These are phyloP conservation scores for Calliphora vomitoria DNA, from an alignment of 2,888 invertebrate genomes.

Conservation along the genomic window DNA sequence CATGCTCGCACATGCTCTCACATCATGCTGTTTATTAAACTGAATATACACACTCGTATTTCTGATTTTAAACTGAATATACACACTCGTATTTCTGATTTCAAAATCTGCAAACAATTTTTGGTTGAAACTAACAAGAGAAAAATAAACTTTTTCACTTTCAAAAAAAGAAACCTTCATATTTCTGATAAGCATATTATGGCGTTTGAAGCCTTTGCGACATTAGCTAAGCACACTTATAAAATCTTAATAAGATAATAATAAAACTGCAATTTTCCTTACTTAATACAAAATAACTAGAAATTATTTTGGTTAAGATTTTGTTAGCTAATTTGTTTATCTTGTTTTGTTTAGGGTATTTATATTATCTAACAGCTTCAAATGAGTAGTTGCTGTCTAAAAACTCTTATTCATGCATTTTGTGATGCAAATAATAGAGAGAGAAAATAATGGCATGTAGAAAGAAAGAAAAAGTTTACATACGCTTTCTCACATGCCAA, in stretches of 20 bases:
- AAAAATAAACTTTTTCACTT: constrained; percentile 8
- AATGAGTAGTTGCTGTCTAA: background rate
- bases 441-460: background rate
- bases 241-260: no score
- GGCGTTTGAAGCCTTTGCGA: background rate
- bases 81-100: constrained; percentile 2
- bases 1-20: background rate
- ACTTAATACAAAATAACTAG: no score
- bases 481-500: constrained; percentile 23
- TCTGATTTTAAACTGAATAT: constrained; percentile 28
- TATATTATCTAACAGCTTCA: no score
- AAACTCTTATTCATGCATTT: background rate
- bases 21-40: constrained; percentile 21
- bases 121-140: constrained; percentile 10
- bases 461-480: constrained; percentile 20
- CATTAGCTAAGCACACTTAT: background rate
- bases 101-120: constrained; percentile 28
- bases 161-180: background rate
- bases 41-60: constrained; percentile 1
- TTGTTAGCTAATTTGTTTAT: no score
- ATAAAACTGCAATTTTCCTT: no score
- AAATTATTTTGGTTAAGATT: no score
- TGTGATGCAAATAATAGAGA: constrained; percentile 14
- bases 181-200: no score
- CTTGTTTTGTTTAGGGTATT: no score